Evolutionary conservation across 1,140 invertebrate genomes (phyloP), one percentile per base, ranked within the genome.

Genomic region (Drosophila jambulina): DNA sequence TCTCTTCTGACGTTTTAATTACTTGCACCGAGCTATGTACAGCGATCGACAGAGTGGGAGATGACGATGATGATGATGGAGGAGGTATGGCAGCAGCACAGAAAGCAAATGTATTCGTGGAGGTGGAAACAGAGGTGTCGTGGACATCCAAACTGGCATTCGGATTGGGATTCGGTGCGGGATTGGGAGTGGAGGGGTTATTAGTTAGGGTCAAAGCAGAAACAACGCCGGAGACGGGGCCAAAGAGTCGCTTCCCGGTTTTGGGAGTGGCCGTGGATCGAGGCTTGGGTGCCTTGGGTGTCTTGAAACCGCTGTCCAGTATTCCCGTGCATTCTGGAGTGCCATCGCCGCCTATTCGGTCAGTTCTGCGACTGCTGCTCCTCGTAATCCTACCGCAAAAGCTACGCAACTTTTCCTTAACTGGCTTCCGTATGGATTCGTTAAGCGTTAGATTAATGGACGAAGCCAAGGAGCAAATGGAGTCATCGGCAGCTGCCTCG

Each of bases 371-470:
- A 59, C 85, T 92, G 63, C 71, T 91, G 63, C 91, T 92, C 3
- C 91, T 71, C 1, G 91, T 92, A 4, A 92, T 82, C 32, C 92
- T 72, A 32, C 80, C 80, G 23, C 86, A 78, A 40, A 93, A 77
- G 46, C 59, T 82, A 27, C 86, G 91, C 21, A 92, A 45, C 48
- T 87, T 92, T 15, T 92, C 91, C 29, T 92, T 93, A 0, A 93
- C 83, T 0, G 92, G 91, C 36, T 86, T 91, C n/a, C 78, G 48
- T 38, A 90, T 92, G 8, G 91, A 91, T 19, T 92, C 91, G 25
- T 93, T 93, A 5, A 92, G 78, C 0, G 82, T 92, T 10, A 54
- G 58, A 27, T 76, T 92, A 2, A 85, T 82, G 27, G 88, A 92
- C 29, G 88, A 92, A 38, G 88, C 82, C 58, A 93, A 38, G 9